A percentile compares a stretch with the other conserved stretches of the same genome.
These are phyloP conservation scores for Holacanthus passer DNA, from an alignment of 2,113 vertebrate genomes.

Conservation along the genomic window DNA sequence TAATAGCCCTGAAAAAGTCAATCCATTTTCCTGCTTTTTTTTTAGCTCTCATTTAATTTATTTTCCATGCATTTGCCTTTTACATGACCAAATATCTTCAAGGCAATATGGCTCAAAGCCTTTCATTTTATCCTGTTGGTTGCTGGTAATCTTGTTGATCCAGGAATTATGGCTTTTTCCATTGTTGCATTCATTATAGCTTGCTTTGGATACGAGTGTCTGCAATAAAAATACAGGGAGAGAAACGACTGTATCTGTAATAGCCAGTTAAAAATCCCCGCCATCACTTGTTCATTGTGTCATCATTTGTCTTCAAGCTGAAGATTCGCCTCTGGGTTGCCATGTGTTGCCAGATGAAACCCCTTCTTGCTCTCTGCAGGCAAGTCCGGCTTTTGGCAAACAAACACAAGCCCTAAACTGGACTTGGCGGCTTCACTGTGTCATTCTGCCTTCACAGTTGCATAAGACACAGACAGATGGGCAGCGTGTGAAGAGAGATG, in stretches of 20 bases:
- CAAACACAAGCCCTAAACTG: constrained; percentile 32
- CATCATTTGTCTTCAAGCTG: constrained; percentile 25
- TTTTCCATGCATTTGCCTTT: constrained; percentile 53
- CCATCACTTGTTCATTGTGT: constrained; percentile 34
- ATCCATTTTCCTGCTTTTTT: constrained; percentile 37
- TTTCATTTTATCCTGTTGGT: constrained; percentile 47
- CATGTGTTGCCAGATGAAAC: constrained; percentile 50
- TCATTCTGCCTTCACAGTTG: constrained; percentile 57
- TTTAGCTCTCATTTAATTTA: constrained; percentile 34
- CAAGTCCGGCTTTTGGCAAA: constrained; percentile 39
- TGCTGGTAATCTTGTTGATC: constrained; percentile 53
- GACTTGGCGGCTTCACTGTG: constrained; percentile 49
- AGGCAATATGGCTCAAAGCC: constrained; percentile 28
- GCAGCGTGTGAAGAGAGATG: constrained; percentile 56
- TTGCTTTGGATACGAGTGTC: constrained; percentile 45
- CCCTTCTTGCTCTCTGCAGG: constrained; percentile 27
- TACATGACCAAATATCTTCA: constrained; percentile 36
- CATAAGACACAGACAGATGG: constrained; percentile 61
- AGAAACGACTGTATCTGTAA: constrained; percentile 12
- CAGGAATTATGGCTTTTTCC: constrained; percentile 55
- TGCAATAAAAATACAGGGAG: constrained; percentile 39
- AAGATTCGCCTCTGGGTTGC: constrained; percentile 45
- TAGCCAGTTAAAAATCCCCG: constrained; percentile 18
- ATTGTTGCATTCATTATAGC: constrained; percentile 47
- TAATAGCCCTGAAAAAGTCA: constrained; percentile 37